phyloP scores from a whole-genome alignment of 1,140 invertebrate species.

The Drosophila bocki region DNA sequence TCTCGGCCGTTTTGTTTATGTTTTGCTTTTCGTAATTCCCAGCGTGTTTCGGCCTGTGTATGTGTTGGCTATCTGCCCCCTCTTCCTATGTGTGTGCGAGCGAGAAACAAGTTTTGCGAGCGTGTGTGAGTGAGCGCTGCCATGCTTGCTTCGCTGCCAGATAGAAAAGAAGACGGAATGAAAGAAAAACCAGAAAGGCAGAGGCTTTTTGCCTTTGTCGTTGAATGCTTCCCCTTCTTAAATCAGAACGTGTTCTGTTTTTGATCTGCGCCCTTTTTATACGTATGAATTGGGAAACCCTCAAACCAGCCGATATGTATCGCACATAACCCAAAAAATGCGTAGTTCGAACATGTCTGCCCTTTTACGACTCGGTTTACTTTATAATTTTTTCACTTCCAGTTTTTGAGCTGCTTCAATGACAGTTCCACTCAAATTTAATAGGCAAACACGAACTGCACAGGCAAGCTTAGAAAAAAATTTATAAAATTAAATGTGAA shows the following conservation, averaged over 20 bases:
- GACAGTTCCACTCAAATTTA: conserved; percentile 18
- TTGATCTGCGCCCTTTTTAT: conserved; percentile 48
- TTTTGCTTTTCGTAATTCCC: conserved; percentile 78
- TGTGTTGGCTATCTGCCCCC: conserved; percentile 56
- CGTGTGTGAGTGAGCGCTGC: conserved; percentile 59
- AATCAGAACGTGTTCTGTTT: conserved; percentile 60
- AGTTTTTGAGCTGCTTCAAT: conserved; percentile 9
- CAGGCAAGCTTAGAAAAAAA: conserved; percentile 14
- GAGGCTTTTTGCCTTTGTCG: conserved; percentile 26
- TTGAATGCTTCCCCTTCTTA: conserved; percentile 4
- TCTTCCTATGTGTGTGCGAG: conserved; percentile 66
- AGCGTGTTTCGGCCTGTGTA: conserved; percentile 8
- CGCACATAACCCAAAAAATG: conserved; percentile 48
- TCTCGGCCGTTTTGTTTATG: conserved; percentile 78
- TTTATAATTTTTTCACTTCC: conserved; percentile 4
- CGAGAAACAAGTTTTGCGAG: conserved; percentile 55
- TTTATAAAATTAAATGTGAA: conserved; percentile 10
- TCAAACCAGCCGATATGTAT: conserved; percentile 26
- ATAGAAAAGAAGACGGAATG: conserved; percentile 61
- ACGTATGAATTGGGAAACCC: conserved; percentile 29
- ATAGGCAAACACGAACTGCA: conserved; percentile 23
- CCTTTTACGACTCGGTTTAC: conserved; percentile 15
- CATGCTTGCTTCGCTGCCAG: conserved; percentile 74
- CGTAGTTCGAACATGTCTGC: conserved; percentile 56
- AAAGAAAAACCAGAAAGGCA: conserved; percentile 58